Evolutionary conservation across 2,888 invertebrate genomes (phyloP), one percentile per base, ranked within the genome.

Genomic region (Pasiphila rectangulata): DNA sequence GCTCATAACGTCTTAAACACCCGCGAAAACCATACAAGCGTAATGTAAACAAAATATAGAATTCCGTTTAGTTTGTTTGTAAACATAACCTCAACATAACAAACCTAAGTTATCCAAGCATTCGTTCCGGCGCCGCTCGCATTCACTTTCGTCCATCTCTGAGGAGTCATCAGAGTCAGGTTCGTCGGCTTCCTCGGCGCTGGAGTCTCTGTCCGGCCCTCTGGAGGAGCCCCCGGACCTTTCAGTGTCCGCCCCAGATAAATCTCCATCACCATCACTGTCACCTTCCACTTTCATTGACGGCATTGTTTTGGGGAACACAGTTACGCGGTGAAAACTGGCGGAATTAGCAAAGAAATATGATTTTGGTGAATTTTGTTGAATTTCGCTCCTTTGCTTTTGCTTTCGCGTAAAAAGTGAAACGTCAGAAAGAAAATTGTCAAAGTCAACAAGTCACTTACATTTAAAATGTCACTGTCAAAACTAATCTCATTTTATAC

Each of bases 141-240:
- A 97, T 83, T 97, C 97, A 57, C 93, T 94, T 74, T 96, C 97
- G 77, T 98, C 97, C 94, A 98, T 94, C 83, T 98, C 98, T 44
- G 93, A 93, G 48, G 94, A 94, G 75, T 95, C 95, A 83, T 95
- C 95, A 9, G 95, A 94, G 63, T 95, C 95, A n/a, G 92, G 93
- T 65, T 94, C 94, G 64, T 95, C 94, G 44, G 92, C 94, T 62
- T 93, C 94, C 65, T 94, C 94, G 54, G 94, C 93, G 57, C 94
- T 94, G 61, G 94, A 94, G 63, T 92, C 92, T 12, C 90, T 83
- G 48, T 92, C 92, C 21, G 92, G 92, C 43, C 92, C 93, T 49
- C 91, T 89, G 41, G 93, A 93, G 3, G 91, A 91, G n/a, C 91
- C 91, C 21, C 90, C 91, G 29, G 93, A 91, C 54, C 90, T 91